Base-by-base conservation (phyloP, 2,113 vertebrate species). In the Zosterops lateralis region DNA sequence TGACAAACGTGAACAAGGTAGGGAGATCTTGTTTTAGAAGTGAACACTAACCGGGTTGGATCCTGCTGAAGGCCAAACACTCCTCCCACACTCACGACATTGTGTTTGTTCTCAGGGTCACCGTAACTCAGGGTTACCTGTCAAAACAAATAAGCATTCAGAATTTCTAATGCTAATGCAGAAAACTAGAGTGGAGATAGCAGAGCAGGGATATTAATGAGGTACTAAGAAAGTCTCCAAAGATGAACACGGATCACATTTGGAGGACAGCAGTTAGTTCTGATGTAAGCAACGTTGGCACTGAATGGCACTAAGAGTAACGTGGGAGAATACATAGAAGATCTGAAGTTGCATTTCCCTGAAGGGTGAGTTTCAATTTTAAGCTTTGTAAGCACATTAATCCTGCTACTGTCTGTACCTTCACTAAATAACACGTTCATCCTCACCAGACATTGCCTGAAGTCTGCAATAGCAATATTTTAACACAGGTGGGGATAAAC, bases 111-210 rank as follows among this genome's bases (percentile, higher is more conserved):
- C 91, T 99, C 98, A 50, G 98, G 99, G 42, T 99, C 99, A 15
- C 99, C 99, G 0, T 99, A 99, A 94, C 99, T 99, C 57, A 99
- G 96, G n/a, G 99, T 99, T 73, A 99, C 99, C 99, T 99, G 64
- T 8, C 45, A 56, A n/a, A 78, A 42, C 38, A 94, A 54, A 32
- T 6, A 71, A 42, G 31, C 8, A 64, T 11, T 76, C 20, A 79
- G 47, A 81, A 84, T 58, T 6, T 45, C 7, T 53, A 66, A 85
- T 38, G 58, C 32, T 57, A 62, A 44, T 26, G 34, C 50, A 81
- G 57, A 94, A 79, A 70, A 70, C 0, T 29, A 74, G 79, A 65
- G 56, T 2, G 8, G 32, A 42, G 12, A 34, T 15, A 45, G 36
- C 60, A 66, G n/a, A 45, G 36, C 60, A 66, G n/a, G 40, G 12